phyloP scores from a whole-genome alignment of 30 jellyfish, hydroid and myxozoan genomes.

The Clytia hemisphaerica region DNA sequence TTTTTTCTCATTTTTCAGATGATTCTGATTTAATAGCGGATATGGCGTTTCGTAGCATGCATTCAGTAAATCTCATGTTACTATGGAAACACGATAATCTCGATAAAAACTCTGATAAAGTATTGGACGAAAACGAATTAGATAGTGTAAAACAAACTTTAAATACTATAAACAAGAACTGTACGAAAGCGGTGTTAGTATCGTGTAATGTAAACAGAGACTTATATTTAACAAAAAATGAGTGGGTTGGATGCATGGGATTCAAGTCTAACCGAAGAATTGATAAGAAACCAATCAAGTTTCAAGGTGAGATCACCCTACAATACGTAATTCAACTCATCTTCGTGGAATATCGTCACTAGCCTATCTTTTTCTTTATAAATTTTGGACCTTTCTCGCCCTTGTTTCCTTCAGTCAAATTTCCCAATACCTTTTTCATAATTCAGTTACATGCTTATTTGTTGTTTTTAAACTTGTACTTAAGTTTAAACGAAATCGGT shows the following conservation, averaged over 20 bases:
- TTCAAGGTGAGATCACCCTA: no score
- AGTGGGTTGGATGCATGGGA: conserved; percentile 62
- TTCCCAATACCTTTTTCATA: no score
- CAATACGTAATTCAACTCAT: no score
- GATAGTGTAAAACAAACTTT: conserved; percentile 13
- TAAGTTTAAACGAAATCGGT: no score
- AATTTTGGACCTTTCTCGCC: no score
- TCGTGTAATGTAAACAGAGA: conserved; percentile 47
- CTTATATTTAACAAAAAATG: conserved; percentile 46
- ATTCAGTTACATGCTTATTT: no score
- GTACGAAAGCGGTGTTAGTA: conserved; percentile 9
- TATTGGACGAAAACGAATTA: conserved; percentile 32
- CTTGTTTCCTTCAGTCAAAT: background rate
- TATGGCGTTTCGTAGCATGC: conserved; percentile 2
- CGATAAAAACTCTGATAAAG: conserved; percentile 43
- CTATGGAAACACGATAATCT: conserved; percentile 54
- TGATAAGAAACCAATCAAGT: background rate
- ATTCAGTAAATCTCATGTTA: conserved; percentile 23
- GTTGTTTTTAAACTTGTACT: no score
- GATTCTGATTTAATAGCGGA: conserved; percentile 18
- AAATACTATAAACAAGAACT: conserved; percentile 15
- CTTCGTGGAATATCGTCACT: no score
- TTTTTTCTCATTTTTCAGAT: no score
- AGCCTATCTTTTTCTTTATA: no score
- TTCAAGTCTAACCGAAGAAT: conserved; percentile 1